phyloP scores from a whole-genome alignment of 2,113 vertebrate genomes.

The Prunella fulvescens region DNA sequence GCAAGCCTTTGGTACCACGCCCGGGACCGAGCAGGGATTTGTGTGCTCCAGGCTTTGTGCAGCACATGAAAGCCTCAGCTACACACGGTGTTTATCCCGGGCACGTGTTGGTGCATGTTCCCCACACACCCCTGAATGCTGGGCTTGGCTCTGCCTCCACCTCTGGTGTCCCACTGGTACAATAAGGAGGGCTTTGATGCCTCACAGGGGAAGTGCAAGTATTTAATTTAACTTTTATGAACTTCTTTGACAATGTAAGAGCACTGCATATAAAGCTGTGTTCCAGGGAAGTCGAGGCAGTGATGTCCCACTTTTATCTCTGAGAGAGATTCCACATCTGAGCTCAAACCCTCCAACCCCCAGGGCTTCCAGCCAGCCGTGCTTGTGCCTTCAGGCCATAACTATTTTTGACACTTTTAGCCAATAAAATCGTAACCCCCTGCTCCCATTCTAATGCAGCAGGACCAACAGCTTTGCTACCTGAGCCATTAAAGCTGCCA shows the following conservation, averaged over 20 bases:
- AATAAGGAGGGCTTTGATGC: not conserved
- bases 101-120: not conserved
- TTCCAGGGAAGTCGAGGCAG: slow-evolving; percentile 18
- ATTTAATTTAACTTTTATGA: slow-evolving; percentile 44
- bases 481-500: fast-evolving
- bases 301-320: not conserved
- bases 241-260: not conserved
- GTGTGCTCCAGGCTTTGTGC: not conserved
- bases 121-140: not conserved
- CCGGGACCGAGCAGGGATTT: not conserved
- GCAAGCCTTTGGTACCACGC: not conserved
- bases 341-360: not conserved
- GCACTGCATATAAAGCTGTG: not conserved
- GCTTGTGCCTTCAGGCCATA: not conserved
- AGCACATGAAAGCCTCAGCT: not conserved
- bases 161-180: not conserved
- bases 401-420: not conserved
- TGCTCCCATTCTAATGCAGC: fast-evolving
- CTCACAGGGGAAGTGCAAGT: slow-evolving; percentile 21
- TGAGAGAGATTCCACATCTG: not conserved
- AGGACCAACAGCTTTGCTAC: fast-evolving
- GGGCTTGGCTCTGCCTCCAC: not conserved
- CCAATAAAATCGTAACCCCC: not conserved
- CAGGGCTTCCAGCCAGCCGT: not conserved
- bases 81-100: not conserved